Percentiles rank a stretch among this genome's conserved stretches.
phyloP scores from a whole-genome alignment of 2,797 vertebrate species.

The Eutrigla gurnardus region DNA sequence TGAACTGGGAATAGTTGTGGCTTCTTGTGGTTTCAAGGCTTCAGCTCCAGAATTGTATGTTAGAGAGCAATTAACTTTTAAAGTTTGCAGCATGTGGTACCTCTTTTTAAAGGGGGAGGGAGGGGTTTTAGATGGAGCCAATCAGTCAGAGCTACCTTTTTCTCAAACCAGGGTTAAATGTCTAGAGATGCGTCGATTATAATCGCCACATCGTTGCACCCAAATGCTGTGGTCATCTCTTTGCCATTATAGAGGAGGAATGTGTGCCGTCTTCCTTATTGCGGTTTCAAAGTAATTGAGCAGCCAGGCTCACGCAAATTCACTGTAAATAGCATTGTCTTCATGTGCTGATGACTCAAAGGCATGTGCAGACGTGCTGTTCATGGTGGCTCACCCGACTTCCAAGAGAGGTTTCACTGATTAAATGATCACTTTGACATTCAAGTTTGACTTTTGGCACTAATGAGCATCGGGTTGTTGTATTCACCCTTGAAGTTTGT shows the following conservation, averaged over 20 bases:
- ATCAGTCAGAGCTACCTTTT: slow-evolving; percentile 62
- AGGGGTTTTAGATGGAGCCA: slow-evolving; percentile 61
- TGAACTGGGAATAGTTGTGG: slow-evolving; percentile 83
- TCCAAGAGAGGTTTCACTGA: slow-evolving; percentile 28
- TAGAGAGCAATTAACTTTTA: slow-evolving; percentile 86
- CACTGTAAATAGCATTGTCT: slow-evolving; percentile 63
- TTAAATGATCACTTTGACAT: slow-evolving; percentile 20
- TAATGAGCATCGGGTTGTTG: slow-evolving; percentile 25
- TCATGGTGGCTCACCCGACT: slow-evolving; percentile 41
- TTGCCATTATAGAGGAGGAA: slow-evolving; percentile 23
- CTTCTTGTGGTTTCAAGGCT: slow-evolving; percentile 82
- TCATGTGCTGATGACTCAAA: slow-evolving; percentile 68
- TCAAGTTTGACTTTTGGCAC: slow-evolving; percentile 41
- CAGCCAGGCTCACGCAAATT: slow-evolving; percentile 67
- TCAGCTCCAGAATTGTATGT: slow-evolving; percentile 82
- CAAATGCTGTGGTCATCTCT: slow-evolving; percentile 46
- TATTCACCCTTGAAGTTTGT: neutral
- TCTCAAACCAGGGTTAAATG: slow-evolving; percentile 32
- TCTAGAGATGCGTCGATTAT: slow-evolving; percentile 31
- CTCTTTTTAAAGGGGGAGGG: slow-evolving; percentile 62
- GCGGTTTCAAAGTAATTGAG: slow-evolving; percentile 58
- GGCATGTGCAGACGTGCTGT: slow-evolving; percentile 66
- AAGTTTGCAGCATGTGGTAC: slow-evolving; percentile 81
- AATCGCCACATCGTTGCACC: slow-evolving; percentile 34
- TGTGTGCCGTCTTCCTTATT: slow-evolving; percentile 42